Percentiles rank a stretch among this genome's conserved stretches.
Evolutionary conservation across 2,888 invertebrate species (phyloP).

Genomic region (Muscina levida): DNA sequence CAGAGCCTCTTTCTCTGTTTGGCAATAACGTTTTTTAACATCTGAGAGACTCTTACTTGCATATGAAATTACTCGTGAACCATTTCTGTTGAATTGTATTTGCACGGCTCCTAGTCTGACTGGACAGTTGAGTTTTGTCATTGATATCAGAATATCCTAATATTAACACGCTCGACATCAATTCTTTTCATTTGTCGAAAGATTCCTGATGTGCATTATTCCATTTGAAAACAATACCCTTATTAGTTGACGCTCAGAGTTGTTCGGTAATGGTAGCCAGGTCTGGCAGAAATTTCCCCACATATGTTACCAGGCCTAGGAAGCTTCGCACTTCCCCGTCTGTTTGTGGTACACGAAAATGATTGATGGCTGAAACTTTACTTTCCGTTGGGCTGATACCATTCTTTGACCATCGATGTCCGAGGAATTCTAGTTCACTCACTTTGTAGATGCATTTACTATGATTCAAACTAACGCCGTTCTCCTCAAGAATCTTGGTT

Average conservation of each 20-base stretch:
- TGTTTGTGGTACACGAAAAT: too few species aligned
- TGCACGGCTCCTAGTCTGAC: too few species aligned
- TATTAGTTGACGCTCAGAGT: neutral
- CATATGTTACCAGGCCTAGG: constrained; percentile 30
- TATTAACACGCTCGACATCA: neutral
- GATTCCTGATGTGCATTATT: neutral
- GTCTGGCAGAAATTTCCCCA: constrained; percentile 39
- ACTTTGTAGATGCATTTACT: neutral
- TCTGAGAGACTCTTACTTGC: constrained; percentile 74
- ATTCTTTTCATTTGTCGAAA: neutral
- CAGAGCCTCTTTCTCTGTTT: constrained; percentile 70
- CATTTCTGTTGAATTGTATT: neutral
- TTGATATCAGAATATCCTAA: neutral
- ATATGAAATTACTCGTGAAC: constrained; percentile 73
- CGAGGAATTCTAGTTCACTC: neutral
- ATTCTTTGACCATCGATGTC: too few species aligned
- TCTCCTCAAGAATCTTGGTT: too few species aligned
- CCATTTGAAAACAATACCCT: neutral
- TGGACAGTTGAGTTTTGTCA: neutral
- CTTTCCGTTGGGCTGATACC: too few species aligned
- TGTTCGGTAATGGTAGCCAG: neutral
- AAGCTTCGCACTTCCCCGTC: constrained; percentile 34
- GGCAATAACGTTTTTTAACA: constrained; percentile 50
- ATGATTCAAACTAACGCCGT: neutral
- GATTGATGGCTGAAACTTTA: too few species aligned